These are phyloP conservation scores for Fissipunctia ypsillon DNA, from an alignment of 2,888 invertebrate genomes.

Conservation along the genomic window DNA sequence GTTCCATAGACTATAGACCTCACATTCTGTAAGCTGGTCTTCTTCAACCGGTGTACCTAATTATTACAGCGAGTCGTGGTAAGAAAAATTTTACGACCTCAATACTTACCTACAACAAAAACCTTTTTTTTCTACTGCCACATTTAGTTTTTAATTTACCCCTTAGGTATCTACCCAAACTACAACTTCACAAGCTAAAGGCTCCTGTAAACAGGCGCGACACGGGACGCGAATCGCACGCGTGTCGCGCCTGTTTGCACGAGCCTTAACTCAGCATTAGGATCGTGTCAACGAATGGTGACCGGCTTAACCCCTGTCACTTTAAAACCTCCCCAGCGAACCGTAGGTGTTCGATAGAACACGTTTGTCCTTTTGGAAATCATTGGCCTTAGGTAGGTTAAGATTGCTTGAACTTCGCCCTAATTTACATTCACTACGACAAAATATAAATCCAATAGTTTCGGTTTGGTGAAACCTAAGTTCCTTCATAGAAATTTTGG, in stretches of 20 bases:
- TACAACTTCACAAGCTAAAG: constrained; percentile 22
- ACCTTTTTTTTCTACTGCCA: neutral
- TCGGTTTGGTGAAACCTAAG: neutral
- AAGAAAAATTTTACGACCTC: neutral
- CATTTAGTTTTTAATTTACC: neutral
- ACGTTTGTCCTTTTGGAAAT: constrained; percentile 40
- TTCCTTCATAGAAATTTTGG: neutral
- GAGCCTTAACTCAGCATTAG: constrained; percentile 38
- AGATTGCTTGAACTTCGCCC: constrained; percentile 9
- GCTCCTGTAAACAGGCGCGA: no score
- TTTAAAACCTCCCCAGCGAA: constrained; percentile 20
- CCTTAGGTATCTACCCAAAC: constrained; percentile 21
- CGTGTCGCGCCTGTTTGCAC: no score
- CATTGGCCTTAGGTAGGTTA: constrained; percentile 3
- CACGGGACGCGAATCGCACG: no score
- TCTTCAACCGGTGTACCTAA: neutral
- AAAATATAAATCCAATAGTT: neutral
- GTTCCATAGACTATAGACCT: neutral
- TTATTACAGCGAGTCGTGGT: neutral
- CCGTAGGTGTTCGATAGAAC: constrained; percentile 20
- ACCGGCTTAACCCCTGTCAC: constrained; percentile 45
- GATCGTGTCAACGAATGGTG: constrained; percentile 38
- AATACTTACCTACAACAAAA: neutral
- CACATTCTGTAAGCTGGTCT: neutral
- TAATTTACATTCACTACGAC: constrained; percentile 9